phyloP scores from a whole-genome alignment of 2,888 invertebrate genomes.

The Hirtodrosophila alboralis region DNA sequence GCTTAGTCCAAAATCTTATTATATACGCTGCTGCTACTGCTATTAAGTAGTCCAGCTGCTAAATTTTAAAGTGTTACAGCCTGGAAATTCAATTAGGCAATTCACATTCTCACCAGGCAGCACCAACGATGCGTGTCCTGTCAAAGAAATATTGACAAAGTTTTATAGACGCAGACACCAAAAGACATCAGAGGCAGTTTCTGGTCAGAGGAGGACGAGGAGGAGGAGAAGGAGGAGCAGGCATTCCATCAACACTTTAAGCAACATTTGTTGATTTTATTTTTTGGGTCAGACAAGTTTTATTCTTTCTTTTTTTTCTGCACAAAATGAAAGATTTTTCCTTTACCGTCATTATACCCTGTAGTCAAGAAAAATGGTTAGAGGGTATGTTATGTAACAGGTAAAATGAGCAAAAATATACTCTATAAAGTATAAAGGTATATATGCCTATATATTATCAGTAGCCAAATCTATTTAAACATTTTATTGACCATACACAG shows the following conservation, averaged over 20 bases:
- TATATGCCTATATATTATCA: no score
- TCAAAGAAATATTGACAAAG: slow-evolving; percentile 68
- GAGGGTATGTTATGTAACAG: no score
- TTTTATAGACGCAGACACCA: slow-evolving; percentile 45
- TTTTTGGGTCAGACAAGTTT: slow-evolving; percentile 57
- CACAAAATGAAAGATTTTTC: slow-evolving; percentile 9
- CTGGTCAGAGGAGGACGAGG: no score
- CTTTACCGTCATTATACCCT: background rate
- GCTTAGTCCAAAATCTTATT: slow-evolving; percentile 56
- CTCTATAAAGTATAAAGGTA: no score
- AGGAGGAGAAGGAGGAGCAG: no score
- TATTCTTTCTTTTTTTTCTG: no score
- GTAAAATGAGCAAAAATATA: no score
- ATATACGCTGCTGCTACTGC: no score
- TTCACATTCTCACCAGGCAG: slow-evolving; percentile 18
- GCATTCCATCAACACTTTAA: slow-evolving; percentile 62
- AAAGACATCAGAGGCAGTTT: no score
- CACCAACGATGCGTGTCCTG: slow-evolving; percentile 41
- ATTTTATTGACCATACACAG: no score
- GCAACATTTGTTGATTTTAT: slow-evolving; percentile 59
- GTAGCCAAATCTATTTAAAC: no score
- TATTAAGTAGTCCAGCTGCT: slow-evolving; percentile 49
- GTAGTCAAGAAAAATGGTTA: no score
- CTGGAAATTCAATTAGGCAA: slow-evolving; percentile 52
- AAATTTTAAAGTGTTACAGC: slow-evolving; percentile 63